These are phyloP conservation scores for Lasioglossum marginatum DNA, from an alignment of 2,888 invertebrate species.

Conservation along the genomic window DNA sequence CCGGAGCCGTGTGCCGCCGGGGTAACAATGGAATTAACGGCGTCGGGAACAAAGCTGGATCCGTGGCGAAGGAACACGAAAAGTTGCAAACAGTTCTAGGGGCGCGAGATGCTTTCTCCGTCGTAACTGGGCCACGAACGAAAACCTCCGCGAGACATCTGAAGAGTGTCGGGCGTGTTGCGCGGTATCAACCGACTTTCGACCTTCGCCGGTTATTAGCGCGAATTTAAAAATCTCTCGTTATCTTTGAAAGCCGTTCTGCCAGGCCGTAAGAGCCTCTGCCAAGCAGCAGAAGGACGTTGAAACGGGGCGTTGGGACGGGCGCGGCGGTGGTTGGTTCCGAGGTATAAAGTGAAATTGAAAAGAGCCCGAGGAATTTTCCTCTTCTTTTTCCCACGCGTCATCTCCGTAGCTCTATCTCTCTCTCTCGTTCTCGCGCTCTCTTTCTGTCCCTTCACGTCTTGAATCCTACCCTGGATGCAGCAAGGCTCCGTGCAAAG, in stretches of 20 bases:
- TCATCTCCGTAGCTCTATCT: constrained; percentile 15
- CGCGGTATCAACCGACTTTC: constrained; percentile 11
- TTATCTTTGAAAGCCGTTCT: constrained; percentile 57
- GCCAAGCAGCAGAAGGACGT: constrained; percentile 20
- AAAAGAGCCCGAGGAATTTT: constrained; percentile 65
- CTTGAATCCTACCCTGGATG: constrained; percentile 37
- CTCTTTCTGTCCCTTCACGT: neutral
- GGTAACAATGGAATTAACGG: constrained; percentile 5
- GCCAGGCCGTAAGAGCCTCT: constrained; percentile 37
- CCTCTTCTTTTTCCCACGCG: constrained; percentile 30
- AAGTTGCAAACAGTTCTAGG: constrained; percentile 3
- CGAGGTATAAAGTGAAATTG: constrained; percentile 67
- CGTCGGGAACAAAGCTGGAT: neutral
- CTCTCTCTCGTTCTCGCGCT: neutral
- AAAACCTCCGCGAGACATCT: constrained; percentile 23
- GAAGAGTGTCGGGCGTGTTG: neutral
- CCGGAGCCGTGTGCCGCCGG: neutral
- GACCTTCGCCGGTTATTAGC: constrained; percentile 44
- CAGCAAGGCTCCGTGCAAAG: constrained; percentile 43
- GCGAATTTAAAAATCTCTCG: constrained; percentile 60
- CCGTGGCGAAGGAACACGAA: neutral
- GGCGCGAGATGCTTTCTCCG: constrained; percentile 24
- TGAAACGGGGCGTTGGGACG: constrained; percentile 25
- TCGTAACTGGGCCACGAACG: constrained; percentile 40
- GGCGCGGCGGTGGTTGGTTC: constrained; percentile 13